These are phyloP conservation scores for Sphecodes monilicornis DNA, from an alignment of 2,888 invertebrate genomes.

Conservation along the genomic window DNA sequence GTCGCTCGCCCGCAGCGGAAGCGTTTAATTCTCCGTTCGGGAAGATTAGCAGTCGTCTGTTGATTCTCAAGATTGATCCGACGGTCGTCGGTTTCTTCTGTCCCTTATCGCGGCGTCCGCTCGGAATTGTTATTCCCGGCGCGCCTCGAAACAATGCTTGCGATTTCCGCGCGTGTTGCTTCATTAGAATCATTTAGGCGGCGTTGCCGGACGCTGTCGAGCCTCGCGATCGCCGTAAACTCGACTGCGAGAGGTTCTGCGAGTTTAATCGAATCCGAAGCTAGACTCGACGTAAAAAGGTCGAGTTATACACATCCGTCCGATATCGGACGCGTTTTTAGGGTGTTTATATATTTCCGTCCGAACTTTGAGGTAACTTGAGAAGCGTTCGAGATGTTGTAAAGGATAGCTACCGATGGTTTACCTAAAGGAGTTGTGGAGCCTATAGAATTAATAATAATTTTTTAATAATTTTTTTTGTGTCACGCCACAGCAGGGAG, in stretches of 20 bases:
- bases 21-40: conserved; percentile 1
- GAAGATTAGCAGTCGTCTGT: neutral
- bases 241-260: neutral
- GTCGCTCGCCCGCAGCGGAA: conserved; percentile 12
- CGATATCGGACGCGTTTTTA: too few species aligned
- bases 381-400: too few species aligned
- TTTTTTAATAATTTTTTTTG: too few species aligned
- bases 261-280: neutral
- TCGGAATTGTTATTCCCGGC: conserved; percentile 48
- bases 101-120: neutral
- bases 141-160: conserved; percentile 58
- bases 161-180: conserved; percentile 55
- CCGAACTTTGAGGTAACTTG: too few species aligned
- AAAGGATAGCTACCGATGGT: too few species aligned
- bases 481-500: too few species aligned
- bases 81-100: neutral
- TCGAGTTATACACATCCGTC: too few species aligned
- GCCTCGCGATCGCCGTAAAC: neutral
- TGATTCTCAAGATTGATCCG: neutral
- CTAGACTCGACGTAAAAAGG: too few species aligned
- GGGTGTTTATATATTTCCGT: too few species aligned
- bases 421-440: too few species aligned
- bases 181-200: conserved; percentile 53
- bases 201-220: conserved; percentile 37
- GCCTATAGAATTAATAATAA: too few species aligned